A percentile compares a stretch with the other conserved stretches of the same genome.
phyloP scores from a whole-genome alignment of 2,113 vertebrate genomes.

The Anoplopoma fimbria region DNA sequence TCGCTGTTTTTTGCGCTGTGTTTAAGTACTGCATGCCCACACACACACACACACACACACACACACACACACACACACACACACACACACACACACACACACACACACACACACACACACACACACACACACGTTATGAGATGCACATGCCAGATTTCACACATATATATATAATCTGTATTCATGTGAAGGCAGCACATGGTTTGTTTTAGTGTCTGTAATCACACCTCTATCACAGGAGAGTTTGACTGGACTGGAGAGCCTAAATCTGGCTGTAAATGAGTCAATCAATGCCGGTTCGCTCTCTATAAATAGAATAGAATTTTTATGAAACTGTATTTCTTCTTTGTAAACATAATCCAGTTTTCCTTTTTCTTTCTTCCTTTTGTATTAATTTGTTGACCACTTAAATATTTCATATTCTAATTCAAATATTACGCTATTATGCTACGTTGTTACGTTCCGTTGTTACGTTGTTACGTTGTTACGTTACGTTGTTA shows the following conservation, averaged over 20 bases:
- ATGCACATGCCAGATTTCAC: slow-evolving; percentile 21
- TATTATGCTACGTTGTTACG: too few species aligned
- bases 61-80: slow-evolving; percentile 20
- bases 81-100: slow-evolving; percentile 15
- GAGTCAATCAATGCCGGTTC: slow-evolving; percentile 13
- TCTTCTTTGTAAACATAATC: background rate
- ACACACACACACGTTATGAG: slow-evolving; percentile 50
- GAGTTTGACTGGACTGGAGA: background rate
- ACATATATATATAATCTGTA: slow-evolving; percentile 28
- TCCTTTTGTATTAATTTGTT: background rate
- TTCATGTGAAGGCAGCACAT: slow-evolving; percentile 24
- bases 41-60: slow-evolving; percentile 23
- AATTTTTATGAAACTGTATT: background rate
- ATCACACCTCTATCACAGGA: slow-evolving; percentile 35
- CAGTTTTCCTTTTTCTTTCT: background rate
- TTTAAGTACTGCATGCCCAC: background rate
- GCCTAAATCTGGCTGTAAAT: slow-evolving; percentile 32
- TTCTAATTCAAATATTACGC: too few species aligned
- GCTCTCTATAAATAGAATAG: slow-evolving; percentile 27
- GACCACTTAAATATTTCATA: background rate
- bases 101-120: slow-evolving; percentile 26
- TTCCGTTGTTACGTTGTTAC: too few species aligned
- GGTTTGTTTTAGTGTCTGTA: slow-evolving; percentile 42
- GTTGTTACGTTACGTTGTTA: too few species aligned
- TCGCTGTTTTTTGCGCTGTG: slow-evolving; percentile 10